Evolutionary conservation across 2,797 vertebrate species (phyloP).

Genomic region (Cyprinella venusta): DNA sequence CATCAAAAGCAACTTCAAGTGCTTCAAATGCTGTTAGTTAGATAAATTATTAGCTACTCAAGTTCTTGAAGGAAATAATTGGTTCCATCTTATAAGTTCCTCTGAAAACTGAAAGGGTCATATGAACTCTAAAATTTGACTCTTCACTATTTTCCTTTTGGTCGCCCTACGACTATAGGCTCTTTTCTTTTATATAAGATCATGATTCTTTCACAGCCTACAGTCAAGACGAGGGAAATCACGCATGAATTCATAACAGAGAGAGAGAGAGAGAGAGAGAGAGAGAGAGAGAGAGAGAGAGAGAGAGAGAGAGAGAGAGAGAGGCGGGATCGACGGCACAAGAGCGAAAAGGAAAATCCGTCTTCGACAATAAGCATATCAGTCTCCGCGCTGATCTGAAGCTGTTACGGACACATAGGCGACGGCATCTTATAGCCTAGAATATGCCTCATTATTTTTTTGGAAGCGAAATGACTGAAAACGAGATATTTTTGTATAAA

Average conservation of each 20-base stretch:
- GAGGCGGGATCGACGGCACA: not conserved
- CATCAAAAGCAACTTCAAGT: no score
- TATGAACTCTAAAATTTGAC: no score
- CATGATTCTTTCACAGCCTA: not conserved
- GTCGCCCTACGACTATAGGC: not conserved
- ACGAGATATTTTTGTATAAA: not conserved
- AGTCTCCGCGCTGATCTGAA: not conserved
- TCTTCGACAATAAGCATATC: slow-evolving; percentile 23
- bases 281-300: slow-evolving; percentile 24
- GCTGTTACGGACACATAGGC: not conserved
- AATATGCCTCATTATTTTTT: not conserved
- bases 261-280: slow-evolving; percentile 17
- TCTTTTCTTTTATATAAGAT: not conserved
- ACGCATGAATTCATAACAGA: not conserved
- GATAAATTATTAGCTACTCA: no score
- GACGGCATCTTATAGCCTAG: not conserved
- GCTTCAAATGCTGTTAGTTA: no score
- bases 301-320: slow-evolving; percentile 17
- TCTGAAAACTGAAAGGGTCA: not conserved
- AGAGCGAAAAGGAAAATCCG: slow-evolving; percentile 6
- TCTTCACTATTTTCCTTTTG: not conserved
- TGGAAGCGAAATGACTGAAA: not conserved
- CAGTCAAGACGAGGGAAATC: not conserved
- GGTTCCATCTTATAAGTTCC: no score
- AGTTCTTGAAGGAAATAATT: no score